Percentiles rank a stretch among this genome's conserved stretches.
Evolutionary conservation across 2,797 vertebrate genomes (phyloP).

Genomic region (Pyrocephalus nanus): DNA sequence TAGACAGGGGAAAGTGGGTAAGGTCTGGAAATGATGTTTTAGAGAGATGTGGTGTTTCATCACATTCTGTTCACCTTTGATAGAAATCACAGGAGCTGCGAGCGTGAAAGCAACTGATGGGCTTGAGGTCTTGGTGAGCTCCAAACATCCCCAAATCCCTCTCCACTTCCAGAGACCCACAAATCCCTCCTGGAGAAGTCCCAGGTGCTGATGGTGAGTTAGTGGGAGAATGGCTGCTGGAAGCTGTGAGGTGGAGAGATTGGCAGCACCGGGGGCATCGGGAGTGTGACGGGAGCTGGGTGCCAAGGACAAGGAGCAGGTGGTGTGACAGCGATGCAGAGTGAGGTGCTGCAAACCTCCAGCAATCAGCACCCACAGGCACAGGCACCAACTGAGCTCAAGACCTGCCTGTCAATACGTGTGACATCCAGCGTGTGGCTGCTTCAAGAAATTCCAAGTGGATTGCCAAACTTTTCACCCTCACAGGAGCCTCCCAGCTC

Average conservation of each 20-base stretch:
- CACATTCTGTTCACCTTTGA: neutral
- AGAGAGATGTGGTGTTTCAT: neutral
- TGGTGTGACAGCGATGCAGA: neutral
- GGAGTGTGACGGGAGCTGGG: neutral
- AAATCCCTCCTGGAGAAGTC: neutral
- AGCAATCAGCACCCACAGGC: neutral
- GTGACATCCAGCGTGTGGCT: neutral
- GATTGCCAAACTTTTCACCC: constrained; percentile 37
- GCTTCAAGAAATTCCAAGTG: neutral
- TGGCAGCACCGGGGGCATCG: fast-evolving
- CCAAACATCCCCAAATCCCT: neutral
- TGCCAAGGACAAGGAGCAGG: constrained; percentile 20
- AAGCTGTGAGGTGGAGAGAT: neutral
- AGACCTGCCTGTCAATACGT: neutral
- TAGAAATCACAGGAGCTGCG: neutral
- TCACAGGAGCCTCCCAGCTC: constrained; percentile 21
- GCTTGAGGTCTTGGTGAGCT: neutral
- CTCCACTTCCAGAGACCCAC: neutral
- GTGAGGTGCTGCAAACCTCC: neutral
- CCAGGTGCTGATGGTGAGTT: neutral
- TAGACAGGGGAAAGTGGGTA: neutral
- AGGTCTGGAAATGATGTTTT: neutral
- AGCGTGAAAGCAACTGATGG: neutral
- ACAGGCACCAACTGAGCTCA: neutral
- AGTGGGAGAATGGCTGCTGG: neutral